Evolutionary conservation across 1,140 invertebrate genomes (phyloP), one percentile per base, ranked within the genome.

Genomic region (Sitophilus oryzae): DNA sequence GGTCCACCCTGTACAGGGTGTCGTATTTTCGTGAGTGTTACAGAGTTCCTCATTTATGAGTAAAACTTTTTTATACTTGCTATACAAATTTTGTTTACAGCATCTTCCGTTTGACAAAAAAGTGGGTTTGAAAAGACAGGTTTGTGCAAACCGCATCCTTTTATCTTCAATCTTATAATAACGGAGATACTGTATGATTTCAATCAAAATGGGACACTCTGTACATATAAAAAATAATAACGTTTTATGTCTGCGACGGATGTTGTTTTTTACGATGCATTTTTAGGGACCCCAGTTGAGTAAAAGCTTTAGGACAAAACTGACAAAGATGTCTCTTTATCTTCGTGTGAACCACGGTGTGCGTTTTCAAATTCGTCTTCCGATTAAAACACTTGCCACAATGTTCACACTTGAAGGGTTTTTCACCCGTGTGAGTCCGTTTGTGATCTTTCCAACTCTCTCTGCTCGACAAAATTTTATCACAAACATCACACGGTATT

Each of bases 351-450:
- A 64, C 64, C 4, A 66, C 61, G 2, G 65, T 63, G 44, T 76
- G 74, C 2, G 82, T 20, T 82, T 80, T 75, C n/a, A 84, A 66
- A 15, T 72, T 75, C 5, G 81, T 83, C 3, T 81, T 78, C 64
- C 85, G 83, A 0, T 81, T 84, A 43, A 64, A 64, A 3, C 56
- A 49, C 42, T 77, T 67, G 35, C 63, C 56, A 53, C 79, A 80
- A 50, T 73, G 74, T 52, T 73, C 70, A 59, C 78, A 79, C 61
- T 75, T 75, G 53, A 75, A 79, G 0, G 79, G 79, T 62, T 76
- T 76, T 52, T 79, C 77, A 94, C 79, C 79, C 10, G 79, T 80
- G 63, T 82, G 79, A 23, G 20, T 34, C n/a, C 20, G 15, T 18
- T 45, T 44, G 22, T 60, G 58, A 37, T 30, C 9, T 16, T 19